Conservation (phyloP, 2,797 vertebrate species). For the Podargus strigoides region DNA sequence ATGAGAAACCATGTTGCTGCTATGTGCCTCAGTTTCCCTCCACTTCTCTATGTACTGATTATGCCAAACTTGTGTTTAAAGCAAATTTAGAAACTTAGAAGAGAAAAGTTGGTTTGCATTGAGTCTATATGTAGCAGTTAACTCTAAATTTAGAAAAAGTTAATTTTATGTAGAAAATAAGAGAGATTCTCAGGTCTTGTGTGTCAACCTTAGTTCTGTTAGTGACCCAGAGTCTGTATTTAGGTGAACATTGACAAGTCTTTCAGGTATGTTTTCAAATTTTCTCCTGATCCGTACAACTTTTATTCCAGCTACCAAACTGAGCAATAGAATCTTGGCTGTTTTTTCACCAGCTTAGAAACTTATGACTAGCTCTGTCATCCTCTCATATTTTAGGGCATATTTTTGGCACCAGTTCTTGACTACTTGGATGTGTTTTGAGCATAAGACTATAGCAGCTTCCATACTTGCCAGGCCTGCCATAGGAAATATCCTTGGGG, state of each 20-base stretch:
- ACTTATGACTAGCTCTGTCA: not conserved
- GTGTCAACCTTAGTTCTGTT: not conserved
- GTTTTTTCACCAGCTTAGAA: not conserved
- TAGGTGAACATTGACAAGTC: not conserved
- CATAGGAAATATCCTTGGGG: slow-evolving; percentile 49
- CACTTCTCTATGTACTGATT: not conserved
- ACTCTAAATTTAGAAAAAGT: not conserved
- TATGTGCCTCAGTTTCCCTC: not conserved
- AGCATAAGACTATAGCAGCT: slow-evolving; percentile 24
- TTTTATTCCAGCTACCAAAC: not conserved
- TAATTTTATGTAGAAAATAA: not conserved
- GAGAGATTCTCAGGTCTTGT: not conserved
- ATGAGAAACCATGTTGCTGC: not conserved
- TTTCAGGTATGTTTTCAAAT: not conserved
- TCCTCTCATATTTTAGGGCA: not conserved
- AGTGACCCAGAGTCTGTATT: not conserved
- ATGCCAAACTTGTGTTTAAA: not conserved
- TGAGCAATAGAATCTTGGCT: not conserved
- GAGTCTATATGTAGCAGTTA: not conserved
- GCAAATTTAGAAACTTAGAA: not conserved
- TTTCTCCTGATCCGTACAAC: not conserved
- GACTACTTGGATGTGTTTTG: not conserved
- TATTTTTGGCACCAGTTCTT: slow-evolving; percentile 43
- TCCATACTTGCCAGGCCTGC: slow-evolving; percentile 41
- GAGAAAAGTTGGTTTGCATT: not conserved